phyloP scores from a whole-genome alignment of 2,797 vertebrate genomes.

The Champsocephalus esox region DNA sequence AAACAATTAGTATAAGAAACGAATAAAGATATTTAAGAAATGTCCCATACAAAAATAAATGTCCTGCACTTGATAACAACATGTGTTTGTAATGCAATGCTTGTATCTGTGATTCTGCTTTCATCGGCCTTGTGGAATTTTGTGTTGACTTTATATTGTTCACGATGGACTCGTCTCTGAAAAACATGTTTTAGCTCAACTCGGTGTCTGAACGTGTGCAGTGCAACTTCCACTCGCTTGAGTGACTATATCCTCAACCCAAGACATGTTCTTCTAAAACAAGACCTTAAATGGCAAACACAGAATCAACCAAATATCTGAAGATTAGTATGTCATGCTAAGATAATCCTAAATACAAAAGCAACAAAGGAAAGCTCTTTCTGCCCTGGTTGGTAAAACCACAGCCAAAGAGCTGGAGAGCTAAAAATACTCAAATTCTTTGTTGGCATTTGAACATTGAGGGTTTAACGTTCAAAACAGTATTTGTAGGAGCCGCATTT shows the following conservation, averaged over 20 bases:
- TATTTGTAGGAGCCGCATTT: too few relatives aligned
- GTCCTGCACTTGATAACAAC: background rate
- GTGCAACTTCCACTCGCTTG: background rate
- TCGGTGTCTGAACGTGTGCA: background rate
- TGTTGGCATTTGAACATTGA: too few relatives aligned
- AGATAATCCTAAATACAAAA: slow-evolving; percentile 4
- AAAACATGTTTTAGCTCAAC: background rate
- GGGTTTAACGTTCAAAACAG: too few relatives aligned
- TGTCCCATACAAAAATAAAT: background rate
- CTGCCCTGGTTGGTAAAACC: slow-evolving; percentile 9
- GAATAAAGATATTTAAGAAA: slow-evolving; percentile 5
- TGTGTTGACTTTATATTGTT: background rate
- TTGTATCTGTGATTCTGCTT: background rate
- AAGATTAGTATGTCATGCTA: background rate
- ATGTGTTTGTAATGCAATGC: background rate
- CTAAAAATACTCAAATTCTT: too few relatives aligned
- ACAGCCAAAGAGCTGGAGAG: background rate
- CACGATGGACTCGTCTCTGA: background rate
- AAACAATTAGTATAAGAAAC: slow-evolving; percentile 2
- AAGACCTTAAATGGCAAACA: slow-evolving; percentile 13
- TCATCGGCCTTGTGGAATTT: background rate
- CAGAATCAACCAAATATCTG: background rate
- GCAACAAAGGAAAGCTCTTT: background rate
- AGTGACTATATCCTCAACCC: background rate
- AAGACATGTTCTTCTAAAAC: background rate